Conservation (phyloP, 2,888 invertebrate genomes). For the Thymelicus sylvestris region DNA sequence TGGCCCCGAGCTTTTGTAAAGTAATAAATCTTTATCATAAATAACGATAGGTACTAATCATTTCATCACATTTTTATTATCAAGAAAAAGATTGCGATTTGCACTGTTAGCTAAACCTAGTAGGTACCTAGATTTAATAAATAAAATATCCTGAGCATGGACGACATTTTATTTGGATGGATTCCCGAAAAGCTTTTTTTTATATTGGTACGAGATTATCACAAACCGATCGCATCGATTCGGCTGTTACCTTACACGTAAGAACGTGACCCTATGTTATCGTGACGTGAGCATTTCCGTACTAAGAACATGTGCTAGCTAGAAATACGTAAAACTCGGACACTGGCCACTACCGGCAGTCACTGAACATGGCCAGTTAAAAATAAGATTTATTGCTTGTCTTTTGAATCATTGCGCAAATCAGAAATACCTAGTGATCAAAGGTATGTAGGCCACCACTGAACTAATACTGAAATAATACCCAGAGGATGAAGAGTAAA, state of each 20-base stretch:
- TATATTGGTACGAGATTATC: too few species aligned
- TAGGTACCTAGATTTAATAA: not conserved
- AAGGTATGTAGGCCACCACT: conserved; percentile 4
- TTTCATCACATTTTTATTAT: not conserved
- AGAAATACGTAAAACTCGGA: too few species aligned
- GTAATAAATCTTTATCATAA: not conserved
- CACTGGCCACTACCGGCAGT: too few species aligned
- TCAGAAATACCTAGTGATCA: not conserved
- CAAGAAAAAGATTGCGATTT: not conserved
- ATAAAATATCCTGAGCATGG: not conserved
- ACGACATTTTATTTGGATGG: not conserved
- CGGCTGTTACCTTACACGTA: too few species aligned
- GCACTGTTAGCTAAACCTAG: not conserved
- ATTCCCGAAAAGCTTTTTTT: not conserved
- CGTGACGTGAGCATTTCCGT: too few species aligned
- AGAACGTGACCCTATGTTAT: too few species aligned
- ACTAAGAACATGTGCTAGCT: too few species aligned
- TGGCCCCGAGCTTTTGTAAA: too few species aligned
- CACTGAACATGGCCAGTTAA: not conserved
- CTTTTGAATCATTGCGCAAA: not conserved
- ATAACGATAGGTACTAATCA: not conserved
- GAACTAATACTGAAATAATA: not conserved
- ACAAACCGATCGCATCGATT: too few species aligned
- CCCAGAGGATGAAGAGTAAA: not conserved
- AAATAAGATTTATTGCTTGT: not conserved